Evolutionary conservation across 2,797 vertebrate species (phyloP), one percentile per base, ranked within the genome.

Genomic region (Cryptoblepharus egeriae): DNA sequence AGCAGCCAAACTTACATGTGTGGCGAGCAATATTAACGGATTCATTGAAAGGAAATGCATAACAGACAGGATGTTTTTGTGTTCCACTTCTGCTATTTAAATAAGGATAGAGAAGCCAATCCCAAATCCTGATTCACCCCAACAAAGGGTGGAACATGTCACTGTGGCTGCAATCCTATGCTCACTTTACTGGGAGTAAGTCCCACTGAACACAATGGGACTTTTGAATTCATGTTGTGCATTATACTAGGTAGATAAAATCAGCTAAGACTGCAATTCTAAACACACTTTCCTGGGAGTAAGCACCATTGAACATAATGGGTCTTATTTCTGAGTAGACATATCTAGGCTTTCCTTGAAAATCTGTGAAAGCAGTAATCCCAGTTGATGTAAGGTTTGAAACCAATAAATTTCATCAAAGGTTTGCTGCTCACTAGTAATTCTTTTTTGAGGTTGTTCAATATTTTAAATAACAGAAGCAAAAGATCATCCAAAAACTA

Each of bases 1-100:
- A 42, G 1, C 30, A 70, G 24, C 75, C 83, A 73, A 1, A 3
- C 0, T 77, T 65, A 35, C 28, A 63, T 8, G 55, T 0, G 0
- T 63, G 60, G 84, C 68, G 5, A 16, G 72, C 2, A 52, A 2
- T 82, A 80, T 35, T 45, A 45, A 32, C 61, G 67, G 0, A 4
- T n/a, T 11, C 10, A 70, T 79, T 84, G n/a, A 37, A 52, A 1
- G 8, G 18, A 0, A 71, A 74, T 49, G 70, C 26, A 75, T 52
- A 75, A 39, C 20, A 26, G 0, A 2, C 65, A 49, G 24, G 64
- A 18, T 61, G 0, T 26, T 70, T 75, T 49, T 49, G 45, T 69
- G n/a, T 69, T 39, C 3, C 3, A 60, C 80, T 73, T 82, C 52
- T 60, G 28, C n/a, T 22, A 45, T 18, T 73, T 55, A 35, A 35